Conservation (phyloP, 2,888 invertebrate genomes). For the Aplocera efformata region DNA sequence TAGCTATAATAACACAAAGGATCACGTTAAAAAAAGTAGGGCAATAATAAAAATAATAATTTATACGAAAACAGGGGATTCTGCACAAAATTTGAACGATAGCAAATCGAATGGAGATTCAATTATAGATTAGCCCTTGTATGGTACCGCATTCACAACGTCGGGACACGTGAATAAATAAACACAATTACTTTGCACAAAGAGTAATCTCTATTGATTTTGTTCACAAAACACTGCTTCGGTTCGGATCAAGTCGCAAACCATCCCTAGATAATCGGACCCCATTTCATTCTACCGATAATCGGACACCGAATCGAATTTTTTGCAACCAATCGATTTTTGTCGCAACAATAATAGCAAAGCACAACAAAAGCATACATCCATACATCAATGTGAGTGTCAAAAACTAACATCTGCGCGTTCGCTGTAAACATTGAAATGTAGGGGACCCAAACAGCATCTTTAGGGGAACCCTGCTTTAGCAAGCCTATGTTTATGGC, state of each 20-base stretch:
- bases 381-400: constrained; percentile 79
- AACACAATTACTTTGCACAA: constrained; percentile 76
- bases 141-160: constrained; percentile 69
- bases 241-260: constrained; percentile 52
- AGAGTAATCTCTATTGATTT: constrained; percentile 73
- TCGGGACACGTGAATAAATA: constrained; percentile 77
- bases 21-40: no score
- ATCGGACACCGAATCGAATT: constrained; percentile 56
- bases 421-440: constrained; percentile 70
- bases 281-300: constrained; percentile 60
- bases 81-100: constrained; percentile 60
- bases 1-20: constrained; percentile 11
- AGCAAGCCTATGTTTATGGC: constrained; percentile 73
- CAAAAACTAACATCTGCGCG: constrained; percentile 80
- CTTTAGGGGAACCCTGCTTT: constrained; percentile 60
- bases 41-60: constrained; percentile 33
- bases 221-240: constrained; percentile 55
- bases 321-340: constrained; percentile 62
- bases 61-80: constrained; percentile 39
- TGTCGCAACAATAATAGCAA: constrained; percentile 62
- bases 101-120: constrained; percentile 74
- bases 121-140: constrained; percentile 78
- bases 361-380: constrained; percentile 72
- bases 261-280: constrained; percentile 51
- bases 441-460: constrained; percentile 58